Conservation (phyloP, 2,113 vertebrate species). For the Orcinus orca region DNA sequence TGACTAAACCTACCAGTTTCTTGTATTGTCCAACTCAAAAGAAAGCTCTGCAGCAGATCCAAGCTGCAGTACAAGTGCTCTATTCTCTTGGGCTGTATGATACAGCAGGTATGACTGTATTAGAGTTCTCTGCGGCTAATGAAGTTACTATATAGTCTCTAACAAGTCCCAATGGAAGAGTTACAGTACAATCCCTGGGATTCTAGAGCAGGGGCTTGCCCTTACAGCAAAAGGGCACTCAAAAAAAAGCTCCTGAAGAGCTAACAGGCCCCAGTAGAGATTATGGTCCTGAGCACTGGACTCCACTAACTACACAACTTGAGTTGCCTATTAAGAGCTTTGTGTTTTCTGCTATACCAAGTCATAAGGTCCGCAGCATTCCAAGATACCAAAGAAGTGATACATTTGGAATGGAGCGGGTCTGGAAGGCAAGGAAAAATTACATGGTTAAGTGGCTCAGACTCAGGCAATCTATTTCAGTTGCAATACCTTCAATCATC, state of each 20-base stretch:
- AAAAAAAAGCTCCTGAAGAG: background rate
- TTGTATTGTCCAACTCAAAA: background rate
- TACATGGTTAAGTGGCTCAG: background rate
- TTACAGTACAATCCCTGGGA: background rate
- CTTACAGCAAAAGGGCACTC: background rate
- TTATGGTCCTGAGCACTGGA: background rate
- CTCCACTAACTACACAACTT: background rate
- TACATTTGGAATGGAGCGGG: background rate
- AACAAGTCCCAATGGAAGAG: background rate
- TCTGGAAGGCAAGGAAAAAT: background rate
- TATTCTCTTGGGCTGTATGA: background rate
- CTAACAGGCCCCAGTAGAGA: background rate
- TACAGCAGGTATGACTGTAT: background rate
- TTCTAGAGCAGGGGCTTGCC: background rate
- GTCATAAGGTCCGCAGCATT: background rate
- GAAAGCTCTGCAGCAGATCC: background rate
- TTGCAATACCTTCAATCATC: background rate
- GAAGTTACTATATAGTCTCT: background rate
- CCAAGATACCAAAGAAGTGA: background rate
- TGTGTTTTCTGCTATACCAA: background rate
- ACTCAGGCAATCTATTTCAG: background rate
- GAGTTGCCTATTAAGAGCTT: background rate
- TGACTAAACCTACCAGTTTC: background rate
- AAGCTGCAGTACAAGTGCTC: background rate
- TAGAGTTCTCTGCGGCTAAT: background rate